Conservation (phyloP, 2,888 invertebrate genomes). For the Orthonychiurus folsomi region DNA sequence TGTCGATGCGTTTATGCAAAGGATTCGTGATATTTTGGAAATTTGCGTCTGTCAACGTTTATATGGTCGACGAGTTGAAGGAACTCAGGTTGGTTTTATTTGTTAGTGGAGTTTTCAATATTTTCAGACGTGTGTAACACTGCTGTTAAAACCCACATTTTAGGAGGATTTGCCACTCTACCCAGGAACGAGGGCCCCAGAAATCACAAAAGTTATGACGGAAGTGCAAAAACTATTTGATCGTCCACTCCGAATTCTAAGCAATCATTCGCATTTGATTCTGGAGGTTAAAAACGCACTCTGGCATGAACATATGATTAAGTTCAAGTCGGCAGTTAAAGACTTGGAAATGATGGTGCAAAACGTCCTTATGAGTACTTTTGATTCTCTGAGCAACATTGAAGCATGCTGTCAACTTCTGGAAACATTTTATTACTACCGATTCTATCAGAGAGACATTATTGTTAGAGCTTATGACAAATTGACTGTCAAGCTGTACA, state of each 20-base stretch:
- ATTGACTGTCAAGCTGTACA: conserved; percentile 54
- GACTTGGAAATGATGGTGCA: conserved; percentile 65
- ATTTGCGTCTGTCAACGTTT: conserved; percentile 82
- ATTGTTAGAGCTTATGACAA: conserved; percentile 46
- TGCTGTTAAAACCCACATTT: too few species aligned
- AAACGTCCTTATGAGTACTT: conserved; percentile 68
- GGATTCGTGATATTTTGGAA: conserved; percentile 75
- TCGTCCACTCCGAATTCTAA: conserved; percentile 50
- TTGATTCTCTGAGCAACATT: conserved; percentile 66
- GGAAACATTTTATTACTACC: conserved; percentile 65
- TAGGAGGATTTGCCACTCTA: conserved; percentile 66
- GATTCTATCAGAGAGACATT: conserved; percentile 60
- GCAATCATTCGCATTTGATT: conserved; percentile 43
- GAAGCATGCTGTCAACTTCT: conserved; percentile 59
- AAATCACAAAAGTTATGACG: conserved; percentile 44
- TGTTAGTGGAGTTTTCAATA: too few species aligned
- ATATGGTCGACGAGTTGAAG: conserved; percentile 66
- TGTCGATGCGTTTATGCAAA: conserved; percentile 72
- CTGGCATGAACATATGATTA: conserved; percentile 68
- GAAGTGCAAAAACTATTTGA: conserved; percentile 65
- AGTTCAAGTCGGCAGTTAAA: conserved; percentile 50
- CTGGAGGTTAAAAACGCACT: conserved; percentile 54
- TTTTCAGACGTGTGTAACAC: too few species aligned
- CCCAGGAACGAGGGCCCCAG: conserved; percentile 55
- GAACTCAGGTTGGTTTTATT: too few species aligned